Percentiles rank a stretch among this genome's conserved stretches.
These are phyloP conservation scores for Laspeyria flexula DNA, from an alignment of 2,888 invertebrate species.

Conservation along the genomic window DNA sequence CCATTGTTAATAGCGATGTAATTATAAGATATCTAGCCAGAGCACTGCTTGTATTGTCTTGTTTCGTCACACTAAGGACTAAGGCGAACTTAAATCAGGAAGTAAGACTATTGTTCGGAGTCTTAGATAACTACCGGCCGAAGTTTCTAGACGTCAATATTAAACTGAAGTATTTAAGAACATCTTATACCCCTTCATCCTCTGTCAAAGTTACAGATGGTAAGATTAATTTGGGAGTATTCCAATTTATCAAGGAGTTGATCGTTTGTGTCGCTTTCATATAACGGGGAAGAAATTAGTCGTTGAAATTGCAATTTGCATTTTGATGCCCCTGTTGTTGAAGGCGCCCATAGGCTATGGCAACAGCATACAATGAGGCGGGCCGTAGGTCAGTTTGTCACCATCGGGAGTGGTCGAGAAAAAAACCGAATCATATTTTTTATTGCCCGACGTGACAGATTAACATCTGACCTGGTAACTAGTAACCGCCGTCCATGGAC, in stretches of 20 bases:
- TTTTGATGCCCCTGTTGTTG: too few species aligned
- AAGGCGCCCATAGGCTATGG: too few species aligned
- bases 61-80: constrained; percentile 15
- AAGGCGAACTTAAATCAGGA: constrained; percentile 35
- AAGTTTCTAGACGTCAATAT: constrained; percentile 57
- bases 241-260: constrained; percentile 59
- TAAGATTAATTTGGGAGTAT: constrained; percentile 64
- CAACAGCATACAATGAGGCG: too few species aligned
- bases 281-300: constrained; percentile 12
- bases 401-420: too few species aligned
- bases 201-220: constrained; percentile 62
- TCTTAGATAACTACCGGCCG: constrained; percentile 36
- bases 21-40: constrained; percentile 32
- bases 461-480: too few species aligned
- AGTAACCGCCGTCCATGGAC: too few species aligned
- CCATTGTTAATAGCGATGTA: constrained; percentile 22
- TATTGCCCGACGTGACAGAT: too few species aligned
- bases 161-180: constrained; percentile 51
- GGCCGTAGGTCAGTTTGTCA: too few species aligned
- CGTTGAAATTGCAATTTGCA: constrained; percentile 21
- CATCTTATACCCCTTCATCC: constrained; percentile 57
- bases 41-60: constrained; percentile 24
- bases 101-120: constrained; percentile 44
- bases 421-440: too few species aligned
- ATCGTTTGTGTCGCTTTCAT: constrained; percentile 45